Conservation (phyloP, 2,888 invertebrate species). For the Cetonia aurata region DNA sequence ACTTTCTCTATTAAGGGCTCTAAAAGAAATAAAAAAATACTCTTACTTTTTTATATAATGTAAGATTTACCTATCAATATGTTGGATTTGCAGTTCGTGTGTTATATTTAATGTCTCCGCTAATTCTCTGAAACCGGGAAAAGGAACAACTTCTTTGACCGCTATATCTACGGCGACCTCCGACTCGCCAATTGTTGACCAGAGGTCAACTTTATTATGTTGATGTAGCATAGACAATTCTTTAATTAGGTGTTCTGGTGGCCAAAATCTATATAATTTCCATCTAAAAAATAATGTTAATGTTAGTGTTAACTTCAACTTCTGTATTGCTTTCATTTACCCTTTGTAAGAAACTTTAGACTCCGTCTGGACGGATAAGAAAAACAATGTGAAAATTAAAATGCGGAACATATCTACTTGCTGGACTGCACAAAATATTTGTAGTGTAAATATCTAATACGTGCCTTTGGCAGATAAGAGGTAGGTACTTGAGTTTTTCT, state of each 20-base stretch:
- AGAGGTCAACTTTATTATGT: slow-evolving; percentile 38
- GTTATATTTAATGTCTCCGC: slow-evolving; percentile 62
- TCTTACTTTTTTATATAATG: neutral
- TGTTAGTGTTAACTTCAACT: neutral
- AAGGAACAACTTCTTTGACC: slow-evolving; percentile 63
- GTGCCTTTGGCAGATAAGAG: too few species aligned
- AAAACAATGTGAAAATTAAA: slow-evolving; percentile 9
- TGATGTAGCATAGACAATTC: slow-evolving; percentile 26
- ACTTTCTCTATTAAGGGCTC: slow-evolving; percentile 41
- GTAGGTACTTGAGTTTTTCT: neutral
- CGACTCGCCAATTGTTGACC: slow-evolving; percentile 39
- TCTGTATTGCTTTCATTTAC: slow-evolving; percentile 13
- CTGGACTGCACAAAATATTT: slow-evolving; percentile 16
- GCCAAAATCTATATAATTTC: slow-evolving; percentile 38
- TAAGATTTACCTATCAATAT: slow-evolving; percentile 67
- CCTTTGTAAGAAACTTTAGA: slow-evolving; percentile 37
- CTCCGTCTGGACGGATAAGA: slow-evolving; percentile 1
- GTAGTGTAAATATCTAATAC: too few species aligned
- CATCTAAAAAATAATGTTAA: slow-evolving; percentile 18
- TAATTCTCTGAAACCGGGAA: slow-evolving; percentile 60
- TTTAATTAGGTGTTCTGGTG: slow-evolving; percentile 32
- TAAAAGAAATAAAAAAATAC: slow-evolving; percentile 26
- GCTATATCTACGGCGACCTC: slow-evolving; percentile 52
- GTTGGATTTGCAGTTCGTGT: slow-evolving; percentile 65
- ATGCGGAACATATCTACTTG: slow-evolving; percentile 28